Conservation (phyloP, 2,113 vertebrate genomes). For the Sinocyclocheilus maitianheensis region DNA sequence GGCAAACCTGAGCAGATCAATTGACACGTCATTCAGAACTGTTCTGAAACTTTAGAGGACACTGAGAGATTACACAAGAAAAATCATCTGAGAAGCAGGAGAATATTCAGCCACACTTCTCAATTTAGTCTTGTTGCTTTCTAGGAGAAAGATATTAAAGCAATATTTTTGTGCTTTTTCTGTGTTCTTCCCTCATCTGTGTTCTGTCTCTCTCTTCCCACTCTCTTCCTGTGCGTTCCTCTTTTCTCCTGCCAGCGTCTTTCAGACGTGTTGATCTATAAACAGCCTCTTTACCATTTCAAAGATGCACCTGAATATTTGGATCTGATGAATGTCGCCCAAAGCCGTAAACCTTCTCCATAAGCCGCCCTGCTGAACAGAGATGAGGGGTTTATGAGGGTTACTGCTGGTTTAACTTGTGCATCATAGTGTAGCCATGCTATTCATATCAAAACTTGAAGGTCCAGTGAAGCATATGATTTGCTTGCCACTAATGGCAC, state of each 20-base stretch:
- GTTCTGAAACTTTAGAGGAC: not conserved
- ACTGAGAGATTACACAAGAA: not conserved
- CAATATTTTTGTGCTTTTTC: not conserved
- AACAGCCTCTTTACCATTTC: slow-evolving; percentile 74
- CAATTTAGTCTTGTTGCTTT: not conserved
- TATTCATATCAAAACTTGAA: not conserved
- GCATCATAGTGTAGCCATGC: not conserved
- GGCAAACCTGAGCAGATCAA: not conserved
- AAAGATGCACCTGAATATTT: slow-evolving; percentile 63
- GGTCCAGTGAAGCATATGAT: not conserved
- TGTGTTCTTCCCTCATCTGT: not conserved
- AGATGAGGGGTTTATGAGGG: not conserved
- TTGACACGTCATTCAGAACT: not conserved
- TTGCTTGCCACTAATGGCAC: not conserved
- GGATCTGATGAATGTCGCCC: slow-evolving; percentile 11
- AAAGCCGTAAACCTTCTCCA: not conserved
- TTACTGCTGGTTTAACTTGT: not conserved
- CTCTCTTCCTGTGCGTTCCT: not conserved
- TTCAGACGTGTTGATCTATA: slow-evolving; percentile 64
- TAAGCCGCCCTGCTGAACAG: not conserved
- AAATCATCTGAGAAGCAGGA: not conserved
- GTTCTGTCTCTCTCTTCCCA: slow-evolving; percentile 5
- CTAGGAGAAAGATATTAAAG: not conserved
- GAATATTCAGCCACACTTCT: not conserved
- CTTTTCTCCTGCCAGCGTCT: slow-evolving; percentile 45